Percentiles rank a stretch among this genome's conserved stretches.
Conservation (phyloP, 2,888 invertebrate genomes). For the Cecidostiba fungosa region DNA sequence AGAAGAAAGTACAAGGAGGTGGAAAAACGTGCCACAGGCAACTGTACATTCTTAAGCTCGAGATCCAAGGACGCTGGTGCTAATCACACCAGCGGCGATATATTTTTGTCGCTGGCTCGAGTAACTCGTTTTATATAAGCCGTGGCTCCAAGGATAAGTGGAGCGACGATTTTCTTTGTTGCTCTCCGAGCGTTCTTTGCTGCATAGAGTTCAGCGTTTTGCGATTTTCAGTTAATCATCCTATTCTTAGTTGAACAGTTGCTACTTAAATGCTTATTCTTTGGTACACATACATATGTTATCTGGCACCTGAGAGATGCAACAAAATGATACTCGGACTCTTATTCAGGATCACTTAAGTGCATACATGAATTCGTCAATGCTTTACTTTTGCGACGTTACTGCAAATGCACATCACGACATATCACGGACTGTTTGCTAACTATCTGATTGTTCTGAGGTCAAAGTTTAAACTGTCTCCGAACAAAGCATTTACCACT, state of each 20-base stretch:
- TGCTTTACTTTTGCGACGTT: background rate
- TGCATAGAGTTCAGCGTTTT: background rate
- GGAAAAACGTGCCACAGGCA: slow-evolving; percentile 21
- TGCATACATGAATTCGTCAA: too few species aligned
- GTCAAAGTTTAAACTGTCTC: background rate
- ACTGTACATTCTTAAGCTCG: slow-evolving; percentile 55
- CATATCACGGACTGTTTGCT: background rate
- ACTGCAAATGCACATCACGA: background rate
- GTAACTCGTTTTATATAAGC: slow-evolving; percentile 43
- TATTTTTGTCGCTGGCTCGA: slow-evolving; percentile 49
- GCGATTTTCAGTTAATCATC: background rate
- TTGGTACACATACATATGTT: too few species aligned
- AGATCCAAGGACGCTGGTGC: slow-evolving; percentile 47
- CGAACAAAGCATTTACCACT: background rate
- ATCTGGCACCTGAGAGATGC: background rate
- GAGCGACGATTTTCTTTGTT: slow-evolving; percentile 12
- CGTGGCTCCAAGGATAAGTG: background rate
- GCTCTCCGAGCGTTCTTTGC: background rate
- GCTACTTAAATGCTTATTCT: too few species aligned
- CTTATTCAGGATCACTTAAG: background rate
- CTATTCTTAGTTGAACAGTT: too few species aligned
- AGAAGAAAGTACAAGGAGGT: background rate
- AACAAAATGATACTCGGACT: background rate
- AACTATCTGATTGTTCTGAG: background rate
- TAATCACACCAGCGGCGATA: slow-evolving; percentile 56